Conservation (phyloP, 53 echinoderm and acorn worm genomes). For the Paracentrotus lividus region DNA sequence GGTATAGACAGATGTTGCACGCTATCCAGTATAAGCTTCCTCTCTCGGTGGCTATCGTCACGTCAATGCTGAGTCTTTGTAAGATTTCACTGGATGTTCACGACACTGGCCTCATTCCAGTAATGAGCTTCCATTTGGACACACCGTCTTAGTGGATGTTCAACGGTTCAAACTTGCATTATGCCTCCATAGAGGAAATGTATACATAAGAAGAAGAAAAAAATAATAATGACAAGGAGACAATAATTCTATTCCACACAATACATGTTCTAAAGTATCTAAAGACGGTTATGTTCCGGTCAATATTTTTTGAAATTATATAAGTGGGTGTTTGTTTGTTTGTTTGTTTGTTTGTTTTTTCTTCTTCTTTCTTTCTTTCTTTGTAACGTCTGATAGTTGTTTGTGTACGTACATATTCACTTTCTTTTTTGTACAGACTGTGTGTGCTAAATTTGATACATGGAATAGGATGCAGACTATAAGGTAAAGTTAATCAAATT, state of each 20-base stretch:
- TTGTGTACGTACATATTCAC: no score
- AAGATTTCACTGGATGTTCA: not conserved
- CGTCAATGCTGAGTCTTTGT: constrained; percentile 1
- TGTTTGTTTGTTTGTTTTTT: no score
- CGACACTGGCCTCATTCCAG: not conserved
- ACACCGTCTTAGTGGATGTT: not conserved
- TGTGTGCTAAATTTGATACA: no score
- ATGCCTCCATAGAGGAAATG: not conserved
- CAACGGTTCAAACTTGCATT: not conserved
- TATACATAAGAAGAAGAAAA: not conserved
- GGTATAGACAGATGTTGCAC: not conserved
- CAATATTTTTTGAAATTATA: no score
- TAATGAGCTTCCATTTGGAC: not conserved
- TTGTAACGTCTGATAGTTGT: no score
- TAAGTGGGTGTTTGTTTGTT: no score
- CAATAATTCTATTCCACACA: not conserved
- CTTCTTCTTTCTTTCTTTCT: no score
- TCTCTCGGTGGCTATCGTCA: not conserved
- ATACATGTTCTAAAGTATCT: no score
- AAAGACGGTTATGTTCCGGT: no score
- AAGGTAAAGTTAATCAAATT: no score
- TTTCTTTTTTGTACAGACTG: no score
- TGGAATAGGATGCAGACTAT: no score
- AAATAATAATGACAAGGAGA: not conserved
- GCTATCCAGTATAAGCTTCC: not conserved